Conservation (phyloP, 1,140 invertebrate species). For the Scaptomyza graminum region DNA sequence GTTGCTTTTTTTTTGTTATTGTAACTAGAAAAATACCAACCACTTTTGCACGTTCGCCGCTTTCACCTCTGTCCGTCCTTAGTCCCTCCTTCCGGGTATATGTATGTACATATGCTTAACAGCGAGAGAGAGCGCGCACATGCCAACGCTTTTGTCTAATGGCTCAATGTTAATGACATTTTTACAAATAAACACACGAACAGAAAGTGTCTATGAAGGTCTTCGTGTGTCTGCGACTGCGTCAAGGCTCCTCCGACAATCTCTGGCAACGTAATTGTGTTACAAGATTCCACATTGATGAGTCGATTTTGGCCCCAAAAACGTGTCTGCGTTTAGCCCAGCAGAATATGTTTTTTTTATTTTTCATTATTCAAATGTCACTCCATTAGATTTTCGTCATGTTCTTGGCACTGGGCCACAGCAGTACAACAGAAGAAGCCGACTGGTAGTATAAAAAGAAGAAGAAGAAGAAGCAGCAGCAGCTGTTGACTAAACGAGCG, state of each 20-base stretch:
- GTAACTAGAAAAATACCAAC: conserved; percentile 55
- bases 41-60: conserved; percentile 31
- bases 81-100: conserved; percentile 40
- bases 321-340: conserved; percentile 3
- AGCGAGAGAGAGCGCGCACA: conserved; percentile 49
- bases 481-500: not conserved
- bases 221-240: conserved; percentile 27
- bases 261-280: conserved; percentile 62
- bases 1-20: conserved; percentile 16
- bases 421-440: conserved; percentile 10
- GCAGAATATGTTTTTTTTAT: not conserved
- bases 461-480: conserved; percentile 3
- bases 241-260: conserved; percentile 53
- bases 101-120: conserved; percentile 55
- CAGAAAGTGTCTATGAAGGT: conserved; percentile 27
- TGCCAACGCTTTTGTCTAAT: conserved; percentile 46
- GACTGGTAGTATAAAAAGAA: conserved; percentile 13
- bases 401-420: conserved; percentile 54
- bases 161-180: conserved; percentile 68
- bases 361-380: conserved; percentile 58
- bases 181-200: conserved; percentile 35
- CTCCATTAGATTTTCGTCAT: conserved; percentile 74
- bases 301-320: conserved; percentile 37
- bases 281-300: conserved; percentile 75
- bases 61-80: conserved; percentile 27